These are phyloP conservation scores for Bubo bubo DNA, from an alignment of 2,113 vertebrate genomes.

Conservation along the genomic window DNA sequence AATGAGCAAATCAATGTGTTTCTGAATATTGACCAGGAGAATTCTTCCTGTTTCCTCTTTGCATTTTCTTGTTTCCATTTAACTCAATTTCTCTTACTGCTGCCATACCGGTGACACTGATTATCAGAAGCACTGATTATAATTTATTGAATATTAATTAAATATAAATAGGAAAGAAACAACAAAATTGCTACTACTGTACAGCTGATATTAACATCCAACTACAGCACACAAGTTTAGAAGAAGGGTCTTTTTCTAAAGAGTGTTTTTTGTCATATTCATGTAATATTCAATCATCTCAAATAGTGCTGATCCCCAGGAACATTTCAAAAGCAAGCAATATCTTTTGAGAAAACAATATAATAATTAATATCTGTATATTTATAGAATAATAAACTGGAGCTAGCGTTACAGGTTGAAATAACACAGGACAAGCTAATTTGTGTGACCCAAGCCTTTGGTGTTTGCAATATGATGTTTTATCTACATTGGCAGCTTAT, in stretches of 20 bases:
- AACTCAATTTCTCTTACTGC: neutral
- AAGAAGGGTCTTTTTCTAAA: neutral
- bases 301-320: neutral
- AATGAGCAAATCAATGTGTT: constrained; percentile 18
- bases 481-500: neutral
- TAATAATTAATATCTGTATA: neutral
- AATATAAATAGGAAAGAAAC: neutral
- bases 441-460: neutral
- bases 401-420: neutral
- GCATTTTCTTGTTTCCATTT: neutral
- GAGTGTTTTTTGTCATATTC: neutral
- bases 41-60: neutral
- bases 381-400: neutral
- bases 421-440: neutral
- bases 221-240: neutral
- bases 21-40: constrained; percentile 2
- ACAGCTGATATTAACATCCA: neutral
- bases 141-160: neutral
- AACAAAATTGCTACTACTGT: neutral
- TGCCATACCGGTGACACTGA: neutral
- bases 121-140: neutral
- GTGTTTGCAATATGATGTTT: neutral
- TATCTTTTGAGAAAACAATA: neutral
- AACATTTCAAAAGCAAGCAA: neutral
- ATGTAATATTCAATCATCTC: neutral